These are phyloP conservation scores for Bombus polaris DNA, from an alignment of 1,140 invertebrate genomes.

Conservation along the genomic window DNA sequence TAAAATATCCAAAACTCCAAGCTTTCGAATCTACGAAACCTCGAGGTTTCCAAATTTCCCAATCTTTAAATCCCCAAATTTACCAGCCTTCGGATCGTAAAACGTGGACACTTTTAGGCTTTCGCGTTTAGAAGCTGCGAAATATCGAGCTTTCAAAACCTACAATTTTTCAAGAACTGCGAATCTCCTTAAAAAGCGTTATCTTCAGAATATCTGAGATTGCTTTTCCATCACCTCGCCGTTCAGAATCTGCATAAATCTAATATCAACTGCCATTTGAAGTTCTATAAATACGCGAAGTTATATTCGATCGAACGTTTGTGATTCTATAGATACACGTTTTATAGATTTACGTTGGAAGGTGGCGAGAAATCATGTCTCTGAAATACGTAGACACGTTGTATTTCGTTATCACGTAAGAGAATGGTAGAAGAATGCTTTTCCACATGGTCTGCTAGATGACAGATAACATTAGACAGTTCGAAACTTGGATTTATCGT, in stretches of 20 bases:
- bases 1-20: not conserved
- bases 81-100: not conserved
- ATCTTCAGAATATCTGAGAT: not conserved
- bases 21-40: not conserved
- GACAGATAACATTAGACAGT: not conserved
- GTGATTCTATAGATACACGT: too few relatives aligned
- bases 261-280: not conserved
- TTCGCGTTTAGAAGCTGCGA: too few relatives aligned
- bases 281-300: not conserved
- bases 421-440: not conserved
- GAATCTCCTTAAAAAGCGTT: not conserved
- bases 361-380: not conserved
- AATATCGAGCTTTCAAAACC: too few relatives aligned
- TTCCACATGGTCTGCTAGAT: not conserved
- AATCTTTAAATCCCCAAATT: not conserved
- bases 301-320: too few relatives aligned
- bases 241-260: not conserved
- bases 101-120: not conserved
- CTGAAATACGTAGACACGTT: not conserved
- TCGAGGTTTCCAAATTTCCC: not conserved
- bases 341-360: not conserved
- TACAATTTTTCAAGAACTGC: too few relatives aligned
- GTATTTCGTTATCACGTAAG: not conserved
- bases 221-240: not conserved
- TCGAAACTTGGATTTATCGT: slow-evolving; percentile 28